Evolutionary conservation across 2,113 vertebrate species (phyloP).

Genomic region (Herpailurus yagouaroundi): DNA sequence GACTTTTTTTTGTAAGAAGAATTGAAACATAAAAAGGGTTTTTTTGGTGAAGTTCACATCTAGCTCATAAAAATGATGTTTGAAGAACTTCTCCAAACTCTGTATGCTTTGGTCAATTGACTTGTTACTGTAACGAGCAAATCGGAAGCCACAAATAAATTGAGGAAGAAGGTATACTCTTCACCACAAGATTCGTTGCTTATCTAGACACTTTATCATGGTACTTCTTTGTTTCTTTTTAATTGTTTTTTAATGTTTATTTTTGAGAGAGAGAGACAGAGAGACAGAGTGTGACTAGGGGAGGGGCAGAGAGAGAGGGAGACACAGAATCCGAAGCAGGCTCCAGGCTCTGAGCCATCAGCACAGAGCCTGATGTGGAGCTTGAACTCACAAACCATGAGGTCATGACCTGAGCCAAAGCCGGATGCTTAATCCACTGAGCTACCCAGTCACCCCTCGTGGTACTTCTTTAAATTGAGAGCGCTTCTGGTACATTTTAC

Average conservation of each 20-base stretch:
- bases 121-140: not conserved
- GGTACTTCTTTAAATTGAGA: not conserved
- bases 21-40: not conserved
- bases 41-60: not conserved
- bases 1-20: not conserved
- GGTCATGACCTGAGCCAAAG: too few relatives aligned
- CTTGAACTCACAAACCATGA: too few relatives aligned
- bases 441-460: not conserved
- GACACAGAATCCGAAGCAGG: too few relatives aligned
- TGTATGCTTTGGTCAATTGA: not conserved
- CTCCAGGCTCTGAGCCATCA: too few relatives aligned
- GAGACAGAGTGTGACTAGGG: too few relatives aligned
- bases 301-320: too few relatives aligned
- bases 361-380: too few relatives aligned
- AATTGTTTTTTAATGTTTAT: too few relatives aligned
- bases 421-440: too few relatives aligned
- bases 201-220: not conserved
- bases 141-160: not conserved
- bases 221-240: not conserved
- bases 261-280: too few relatives aligned
- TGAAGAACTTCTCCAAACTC: constrained; percentile 37
- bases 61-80: not conserved
- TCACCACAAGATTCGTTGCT: not conserved
- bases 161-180: not conserved
- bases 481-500: not conserved